These are phyloP conservation scores for Zosterops japonicus DNA, from an alignment of 2,113 vertebrate genomes.

Conservation along the genomic window DNA sequence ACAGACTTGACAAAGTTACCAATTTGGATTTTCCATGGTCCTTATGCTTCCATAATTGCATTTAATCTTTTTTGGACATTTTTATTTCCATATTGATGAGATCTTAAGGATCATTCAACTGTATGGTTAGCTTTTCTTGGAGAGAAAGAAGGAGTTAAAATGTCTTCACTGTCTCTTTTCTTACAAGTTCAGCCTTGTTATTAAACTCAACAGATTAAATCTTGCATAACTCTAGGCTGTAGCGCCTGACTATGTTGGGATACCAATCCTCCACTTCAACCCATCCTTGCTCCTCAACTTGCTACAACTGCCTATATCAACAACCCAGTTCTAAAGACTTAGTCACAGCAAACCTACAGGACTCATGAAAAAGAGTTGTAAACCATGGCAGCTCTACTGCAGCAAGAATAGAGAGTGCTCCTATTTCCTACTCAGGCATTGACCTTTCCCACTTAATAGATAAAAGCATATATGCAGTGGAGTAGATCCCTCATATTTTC, in stretches of 20 bases:
- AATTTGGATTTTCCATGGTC: background rate
- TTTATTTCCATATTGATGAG: background rate
- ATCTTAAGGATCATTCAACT: background rate
- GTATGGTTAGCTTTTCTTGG: background rate
- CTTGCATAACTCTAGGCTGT: background rate
- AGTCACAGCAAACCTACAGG: background rate
- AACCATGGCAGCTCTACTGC: background rate
- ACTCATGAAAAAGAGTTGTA: background rate
- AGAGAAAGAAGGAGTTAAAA: background rate
- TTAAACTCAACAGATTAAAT: background rate
- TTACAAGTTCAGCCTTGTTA: background rate
- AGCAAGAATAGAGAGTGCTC: background rate
- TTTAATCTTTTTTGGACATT: background rate
- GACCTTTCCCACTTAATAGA: background rate
- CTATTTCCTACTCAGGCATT: rapidly evolving
- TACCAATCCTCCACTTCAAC: background rate
- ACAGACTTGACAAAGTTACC: background rate
- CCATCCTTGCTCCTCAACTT: background rate
- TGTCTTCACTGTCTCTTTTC: background rate
- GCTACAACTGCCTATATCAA: background rate
- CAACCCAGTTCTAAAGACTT: background rate
- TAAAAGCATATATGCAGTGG: background rate
- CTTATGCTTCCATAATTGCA: background rate
- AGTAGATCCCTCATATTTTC: background rate
- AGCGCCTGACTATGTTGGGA: background rate